Evolutionary conservation across 2,797 vertebrate genomes (phyloP), one percentile per base, ranked within the genome.

Genomic region (Urocyon cinereoargenteus): DNA sequence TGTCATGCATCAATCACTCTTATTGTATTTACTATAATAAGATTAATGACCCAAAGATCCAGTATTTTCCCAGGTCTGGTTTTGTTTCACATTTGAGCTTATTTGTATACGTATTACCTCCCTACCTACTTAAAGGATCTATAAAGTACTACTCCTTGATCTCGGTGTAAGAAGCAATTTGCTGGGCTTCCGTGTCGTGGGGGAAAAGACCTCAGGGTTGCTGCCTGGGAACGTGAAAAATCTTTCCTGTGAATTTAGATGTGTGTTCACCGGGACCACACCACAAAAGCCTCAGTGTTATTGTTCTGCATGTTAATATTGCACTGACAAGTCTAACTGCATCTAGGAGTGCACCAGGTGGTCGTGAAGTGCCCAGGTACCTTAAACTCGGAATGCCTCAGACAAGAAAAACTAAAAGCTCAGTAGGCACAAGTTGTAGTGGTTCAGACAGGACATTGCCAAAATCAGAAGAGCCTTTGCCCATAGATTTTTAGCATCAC

Each of bases 301-400:
- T 83, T 90, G 68, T 96, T 97, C 75, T 64, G 36, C 40, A 82
- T 95, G 82, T 97, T 97, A 79, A 79, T 96, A 64, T 68, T 97
- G 96, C 91, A 98, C 93, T 96, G 97, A 98, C 97, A 98, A 97
- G 97, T 98, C 98, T 90, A 97, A 96, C 73, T 98, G 96, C 93
- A 96, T 96, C 94, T 91, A 98, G 86, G 87, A 96, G 89, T 64
- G 94, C 97, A 91, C 97, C 98, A 98, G 97, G 97, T 98, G 97
- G 90, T 98, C 57, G 94, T 98, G 97, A 96, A 98, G 98, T 98
- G 98, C 98, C 97, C 96, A 98, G 98, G 97, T 97, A 98, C 91
- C 95, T 98, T 94, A 97, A 90, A 81, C 90, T 97, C 45, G 96
- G 61, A 97, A 94, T 95, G 98, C 98, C 98, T 98, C 24, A 0